Conservation (phyloP, 2,797 vertebrate genomes). For the Hydrophis major region DNA sequence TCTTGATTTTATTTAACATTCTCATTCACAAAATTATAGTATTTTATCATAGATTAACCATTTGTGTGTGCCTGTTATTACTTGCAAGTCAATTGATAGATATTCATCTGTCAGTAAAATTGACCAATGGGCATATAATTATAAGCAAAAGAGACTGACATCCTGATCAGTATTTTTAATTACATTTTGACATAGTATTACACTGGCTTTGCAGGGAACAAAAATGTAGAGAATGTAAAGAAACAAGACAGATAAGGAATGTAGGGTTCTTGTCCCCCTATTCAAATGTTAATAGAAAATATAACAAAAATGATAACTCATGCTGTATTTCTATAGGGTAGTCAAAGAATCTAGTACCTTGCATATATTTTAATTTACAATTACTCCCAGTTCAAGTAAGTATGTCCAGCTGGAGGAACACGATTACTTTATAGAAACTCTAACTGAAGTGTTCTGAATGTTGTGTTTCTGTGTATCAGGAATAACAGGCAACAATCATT, state of each 20-base stretch:
- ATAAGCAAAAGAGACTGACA: neutral
- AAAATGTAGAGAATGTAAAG: neutral
- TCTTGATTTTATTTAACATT: neutral
- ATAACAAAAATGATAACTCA: neutral
- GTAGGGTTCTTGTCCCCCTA: neutral
- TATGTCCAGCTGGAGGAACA: neutral
- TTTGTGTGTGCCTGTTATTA: neutral
- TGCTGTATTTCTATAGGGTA: neutral
- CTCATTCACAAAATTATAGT: neutral
- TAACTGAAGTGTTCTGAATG: neutral
- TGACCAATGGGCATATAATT: neutral
- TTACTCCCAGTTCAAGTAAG: neutral
- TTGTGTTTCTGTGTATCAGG: neutral
- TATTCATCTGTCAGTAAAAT: neutral
- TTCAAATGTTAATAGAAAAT: neutral
- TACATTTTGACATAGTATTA: neutral
- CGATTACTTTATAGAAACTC: neutral
- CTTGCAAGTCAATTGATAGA: neutral
- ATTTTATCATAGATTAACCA: neutral
- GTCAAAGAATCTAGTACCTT: neutral
- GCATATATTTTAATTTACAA: neutral
- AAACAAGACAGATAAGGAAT: neutral
- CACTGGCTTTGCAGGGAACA: neutral
- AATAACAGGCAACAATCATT: neutral
- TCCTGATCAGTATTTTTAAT: neutral